Evolutionary conservation across 2,888 invertebrate species (phyloP), one percentile per base, ranked within the genome.

Genomic region (Gonocerus acuteangulatus): DNA sequence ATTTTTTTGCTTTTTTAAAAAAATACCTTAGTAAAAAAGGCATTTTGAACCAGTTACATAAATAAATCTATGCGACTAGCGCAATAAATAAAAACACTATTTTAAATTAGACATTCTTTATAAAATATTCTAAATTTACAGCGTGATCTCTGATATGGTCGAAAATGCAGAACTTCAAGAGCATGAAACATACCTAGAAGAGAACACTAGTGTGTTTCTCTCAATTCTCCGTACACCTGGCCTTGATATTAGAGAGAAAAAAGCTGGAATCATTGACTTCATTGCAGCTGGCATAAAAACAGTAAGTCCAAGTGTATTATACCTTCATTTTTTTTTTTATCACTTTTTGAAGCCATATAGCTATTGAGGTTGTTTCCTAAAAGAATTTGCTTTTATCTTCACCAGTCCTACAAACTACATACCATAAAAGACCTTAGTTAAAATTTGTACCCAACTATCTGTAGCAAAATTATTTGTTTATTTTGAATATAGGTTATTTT

Each of bases 201-300:
- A 75, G 51, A 79, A 85, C 70, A 81, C 82, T 64, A 84, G 84
- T 69, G 84, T 91, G 51, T 88, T 90, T 71, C 79, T 85, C 61
- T 85, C 84, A 61, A 86, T 91, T 62, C 75, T 91, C 48, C 80
- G 82, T 42, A 83, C 87, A 48, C 82, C 83, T 23, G 80, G 81
- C 63, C 75, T 90, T 47, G 89, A 90, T 70, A 81, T 84, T 70
- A 77, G 85, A 52, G 91, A 92, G 71, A 89, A 90, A 74, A 88
- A 87, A 71, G 87, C 89, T 0, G 88, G 87, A 0, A 83, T 90
- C 57, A 86, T 91, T 47, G 91, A 92, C 74, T 89, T 91, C 70
- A 85, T 91, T 69, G 86, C 89, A 6, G 89, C 90, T 34, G 90
- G 90, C 48, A 90, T 91, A 71, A 88, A 89, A 73, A 90, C 91